phyloP scores from a whole-genome alignment of 2,113 vertebrate species.

The Melanerpes formicivorus region DNA sequence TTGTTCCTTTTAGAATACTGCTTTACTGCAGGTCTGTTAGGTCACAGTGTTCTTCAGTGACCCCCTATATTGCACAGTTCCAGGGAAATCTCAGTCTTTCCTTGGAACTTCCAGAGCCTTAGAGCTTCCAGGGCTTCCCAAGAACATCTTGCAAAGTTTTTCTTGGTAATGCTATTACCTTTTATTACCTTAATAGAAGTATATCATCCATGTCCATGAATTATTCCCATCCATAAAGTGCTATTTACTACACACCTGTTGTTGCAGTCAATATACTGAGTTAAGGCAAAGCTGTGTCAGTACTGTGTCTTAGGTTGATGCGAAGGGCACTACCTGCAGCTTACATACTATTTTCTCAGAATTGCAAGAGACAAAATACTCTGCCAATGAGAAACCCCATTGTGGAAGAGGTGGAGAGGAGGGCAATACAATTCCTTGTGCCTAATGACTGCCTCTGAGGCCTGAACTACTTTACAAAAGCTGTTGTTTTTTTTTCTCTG shows the following conservation, averaged over 20 bases:
- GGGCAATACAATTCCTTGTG: not conserved
- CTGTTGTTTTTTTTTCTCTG: not conserved
- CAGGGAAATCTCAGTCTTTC: not conserved
- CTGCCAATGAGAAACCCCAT: not conserved
- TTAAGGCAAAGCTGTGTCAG: not conserved
- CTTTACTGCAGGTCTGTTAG: not conserved
- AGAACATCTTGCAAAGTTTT: not conserved
- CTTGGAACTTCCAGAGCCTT: not conserved
- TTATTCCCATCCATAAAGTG: not conserved
- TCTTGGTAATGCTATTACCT: not conserved
- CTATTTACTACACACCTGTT: not conserved
- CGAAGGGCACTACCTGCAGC: accelerated
- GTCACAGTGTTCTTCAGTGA: not conserved
- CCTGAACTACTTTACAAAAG: not conserved
- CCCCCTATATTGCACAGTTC: not conserved
- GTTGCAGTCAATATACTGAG: not conserved
- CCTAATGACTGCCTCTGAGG: not conserved
- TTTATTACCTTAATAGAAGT: not conserved
- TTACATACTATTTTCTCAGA: not conserved
- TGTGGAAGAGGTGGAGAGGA: not conserved
- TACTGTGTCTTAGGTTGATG: not conserved
- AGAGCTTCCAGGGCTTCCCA: not conserved
- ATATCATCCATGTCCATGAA: not conserved
- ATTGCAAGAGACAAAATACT: not conserved
- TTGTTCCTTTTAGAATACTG: not conserved